Evolutionary conservation across 2,113 vertebrate genomes (phyloP).

Genomic region (Peromyscus californicus): DNA sequence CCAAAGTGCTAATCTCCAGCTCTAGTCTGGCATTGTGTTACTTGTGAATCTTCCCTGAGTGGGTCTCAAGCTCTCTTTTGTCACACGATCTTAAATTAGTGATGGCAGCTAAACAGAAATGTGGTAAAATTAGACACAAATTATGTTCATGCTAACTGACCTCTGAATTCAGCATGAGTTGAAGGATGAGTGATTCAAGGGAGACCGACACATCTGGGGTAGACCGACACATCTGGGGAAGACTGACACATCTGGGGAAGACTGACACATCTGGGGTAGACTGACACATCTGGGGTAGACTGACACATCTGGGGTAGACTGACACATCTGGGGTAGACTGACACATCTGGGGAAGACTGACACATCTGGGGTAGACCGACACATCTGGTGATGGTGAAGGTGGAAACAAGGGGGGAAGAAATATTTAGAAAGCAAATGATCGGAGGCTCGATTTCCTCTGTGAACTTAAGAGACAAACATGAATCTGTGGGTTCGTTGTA

Average conservation of each 20-base stretch:
- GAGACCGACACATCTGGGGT: neutral
- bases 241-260: neutral
- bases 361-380: too few relatives aligned
- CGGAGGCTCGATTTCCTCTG: neutral
- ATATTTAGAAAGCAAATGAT: neutral
- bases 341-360: neutral
- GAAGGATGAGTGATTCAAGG: neutral
- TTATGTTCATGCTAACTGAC: neutral
- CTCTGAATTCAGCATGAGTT: neutral
- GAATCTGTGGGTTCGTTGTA: neutral
- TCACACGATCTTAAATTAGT: neutral
- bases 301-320: too few relatives aligned
- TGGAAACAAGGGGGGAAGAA: neutral
- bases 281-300: neutral
- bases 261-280: neutral
- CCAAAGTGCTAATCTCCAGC: neutral
- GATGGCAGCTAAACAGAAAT: neutral
- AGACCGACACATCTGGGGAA: neutral
- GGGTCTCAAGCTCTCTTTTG: neutral
- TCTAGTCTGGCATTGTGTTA: neutral
- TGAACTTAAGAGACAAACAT: conserved; percentile 18
- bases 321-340: too few relatives aligned
- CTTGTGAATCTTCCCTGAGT: neutral
- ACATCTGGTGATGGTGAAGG: neutral
- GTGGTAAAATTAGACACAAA: neutral